Evolutionary conservation across 2,113 vertebrate species (phyloP).

Genomic region (Ancistrus triradiatus): DNA sequence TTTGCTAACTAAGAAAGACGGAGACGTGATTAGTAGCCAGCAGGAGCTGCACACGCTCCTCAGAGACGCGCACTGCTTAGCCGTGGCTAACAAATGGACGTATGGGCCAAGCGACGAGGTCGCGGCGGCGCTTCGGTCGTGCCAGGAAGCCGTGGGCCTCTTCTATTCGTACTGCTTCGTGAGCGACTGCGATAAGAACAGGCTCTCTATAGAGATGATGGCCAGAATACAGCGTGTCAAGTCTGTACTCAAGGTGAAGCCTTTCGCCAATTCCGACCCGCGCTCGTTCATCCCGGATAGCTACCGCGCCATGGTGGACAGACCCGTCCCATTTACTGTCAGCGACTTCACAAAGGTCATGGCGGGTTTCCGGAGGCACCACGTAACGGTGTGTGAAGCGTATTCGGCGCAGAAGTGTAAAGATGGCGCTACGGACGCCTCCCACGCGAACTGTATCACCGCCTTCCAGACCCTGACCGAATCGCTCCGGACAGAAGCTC

Average conservation of each 20-base stretch:
- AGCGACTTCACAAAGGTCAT: conserved; percentile 71
- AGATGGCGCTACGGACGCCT: neutral
- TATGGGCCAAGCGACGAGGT: conserved; percentile 45
- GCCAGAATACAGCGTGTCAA: conserved; percentile 64
- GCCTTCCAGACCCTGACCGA: conserved; percentile 74
- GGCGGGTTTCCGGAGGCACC: conserved; percentile 75
- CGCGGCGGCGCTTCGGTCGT: conserved; percentile 47
- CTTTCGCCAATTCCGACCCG: conserved; percentile 71
- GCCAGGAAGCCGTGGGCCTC: conserved; percentile 69
- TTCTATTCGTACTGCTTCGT: conserved; percentile 67
- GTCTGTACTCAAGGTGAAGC: conserved; percentile 59
- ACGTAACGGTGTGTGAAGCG: conserved; percentile 74
- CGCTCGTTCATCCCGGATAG: conserved; percentile 79
- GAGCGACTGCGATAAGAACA: conserved; percentile 60
- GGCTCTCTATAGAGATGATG: conserved; percentile 74
- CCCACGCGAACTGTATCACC: conserved; percentile 73
- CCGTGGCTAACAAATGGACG: conserved; percentile 70
- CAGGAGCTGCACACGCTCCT: conserved; percentile 88
- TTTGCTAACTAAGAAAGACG: conserved; percentile 74
- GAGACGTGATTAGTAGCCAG: conserved; percentile 69
- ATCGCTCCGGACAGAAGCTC: conserved; percentile 50
- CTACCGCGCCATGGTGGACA: conserved; percentile 60
- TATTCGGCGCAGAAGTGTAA: conserved; percentile 53
- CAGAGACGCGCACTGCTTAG: conserved; percentile 82
- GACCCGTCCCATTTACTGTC: conserved; percentile 50